Percentiles rank a stretch among this genome's conserved stretches.
phyloP scores from a whole-genome alignment of 2,888 invertebrate genomes.

The Nemoura dubitans region DNA sequence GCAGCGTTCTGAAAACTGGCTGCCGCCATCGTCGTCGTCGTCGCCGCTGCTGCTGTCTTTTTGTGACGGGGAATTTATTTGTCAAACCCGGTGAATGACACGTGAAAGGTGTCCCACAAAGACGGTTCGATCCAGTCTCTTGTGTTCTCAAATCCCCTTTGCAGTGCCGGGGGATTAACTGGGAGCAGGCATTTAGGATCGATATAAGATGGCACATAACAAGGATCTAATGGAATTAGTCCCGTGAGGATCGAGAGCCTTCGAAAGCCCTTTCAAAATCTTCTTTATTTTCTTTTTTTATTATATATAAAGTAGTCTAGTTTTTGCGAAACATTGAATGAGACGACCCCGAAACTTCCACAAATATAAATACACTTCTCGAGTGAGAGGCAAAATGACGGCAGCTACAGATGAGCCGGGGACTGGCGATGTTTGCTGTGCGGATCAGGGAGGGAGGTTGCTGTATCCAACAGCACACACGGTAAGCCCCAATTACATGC shows the following conservation, averaged over 20 bases:
- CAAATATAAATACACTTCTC: background rate
- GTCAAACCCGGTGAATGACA: background rate
- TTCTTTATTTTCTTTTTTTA: background rate
- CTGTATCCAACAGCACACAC: background rate
- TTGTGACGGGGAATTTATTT: background rate
- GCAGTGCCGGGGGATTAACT: background rate
- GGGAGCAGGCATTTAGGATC: conserved; percentile 17
- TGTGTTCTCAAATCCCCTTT: background rate
- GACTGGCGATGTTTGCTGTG: no score
- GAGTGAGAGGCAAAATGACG: background rate
- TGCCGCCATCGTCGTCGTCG: background rate
- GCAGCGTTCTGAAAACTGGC: no score
- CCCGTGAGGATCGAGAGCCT: background rate
- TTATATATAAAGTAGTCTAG: background rate
- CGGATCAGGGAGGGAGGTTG: no score
- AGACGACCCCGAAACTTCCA: background rate
- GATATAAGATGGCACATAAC: conserved; percentile 28
- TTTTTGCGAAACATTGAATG: background rate
- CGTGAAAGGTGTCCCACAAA: background rate
- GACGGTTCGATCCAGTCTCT: background rate
- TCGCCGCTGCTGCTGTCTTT: background rate
- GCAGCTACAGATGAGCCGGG: no score
- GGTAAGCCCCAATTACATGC: background rate
- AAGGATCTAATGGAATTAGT: conserved; percentile 5
- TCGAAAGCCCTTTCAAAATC: background rate